Base-by-base conservation (phyloP, 1,140 invertebrate genomes). In the Bombus impatiens region DNA sequence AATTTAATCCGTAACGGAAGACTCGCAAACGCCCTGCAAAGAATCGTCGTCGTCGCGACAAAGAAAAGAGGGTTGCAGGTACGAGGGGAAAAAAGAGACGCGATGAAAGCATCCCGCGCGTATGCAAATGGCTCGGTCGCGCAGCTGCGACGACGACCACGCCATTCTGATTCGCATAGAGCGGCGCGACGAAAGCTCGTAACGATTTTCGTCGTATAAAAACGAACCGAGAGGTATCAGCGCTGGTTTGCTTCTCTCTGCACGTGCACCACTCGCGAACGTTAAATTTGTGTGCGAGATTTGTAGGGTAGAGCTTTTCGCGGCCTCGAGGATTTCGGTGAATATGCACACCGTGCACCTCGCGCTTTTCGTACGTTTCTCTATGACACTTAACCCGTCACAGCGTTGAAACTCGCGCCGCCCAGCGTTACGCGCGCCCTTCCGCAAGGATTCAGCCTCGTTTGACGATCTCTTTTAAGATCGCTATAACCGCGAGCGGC, bases 161-260 rank as follows among this genome's bases (percentile, higher is more conserved):
- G 83, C 77, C 40, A 72, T 85, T 85, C 83, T 40, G 78, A 85
- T 62, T 80, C 78, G 78, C 68, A 65, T 65, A 53, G 77, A 80
- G 53, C 57, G 71, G 40, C 42, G 44, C 74, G 82, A 75, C 57
- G 78, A 75, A 85, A 82, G 82, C 79, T 68, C 40, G 72, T 88
- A 89, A 89, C 76, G 81, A 89, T 89, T 89, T 86, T 86, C 84
- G 81, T 79, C 53, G 32, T 75, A 77, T 82, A 89, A 89, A 89
- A 82, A 82, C 59, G 65, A 76, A 77, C 32, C 65, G 84, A 67
- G 79, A 44, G 82, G 65, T 57, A 84, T 84, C 82, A 72, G 6
- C 70, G 0, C 35, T n/a, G 22, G 13, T 35, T 35, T 47, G 44
- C 82, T 44, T 28, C 53, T 25, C 68, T 59, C 47, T n/a, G 37